These are phyloP conservation scores for Chymomyza amoena DNA, from an alignment of 2,888 invertebrate genomes.

Conservation along the genomic window DNA sequence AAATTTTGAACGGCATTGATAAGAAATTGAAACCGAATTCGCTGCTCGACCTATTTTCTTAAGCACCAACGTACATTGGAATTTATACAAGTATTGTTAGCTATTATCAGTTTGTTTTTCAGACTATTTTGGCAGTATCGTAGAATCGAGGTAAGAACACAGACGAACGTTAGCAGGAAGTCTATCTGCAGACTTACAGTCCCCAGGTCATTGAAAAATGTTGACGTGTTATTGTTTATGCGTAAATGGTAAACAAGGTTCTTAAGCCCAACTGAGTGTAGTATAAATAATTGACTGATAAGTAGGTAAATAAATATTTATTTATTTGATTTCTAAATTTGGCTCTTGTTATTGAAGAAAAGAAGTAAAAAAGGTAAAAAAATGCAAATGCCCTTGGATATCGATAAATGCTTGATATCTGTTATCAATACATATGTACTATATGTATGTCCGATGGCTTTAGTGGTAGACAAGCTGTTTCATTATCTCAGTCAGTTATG, in stretches of 20 bases:
- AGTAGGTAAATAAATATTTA: conserved; percentile 9
- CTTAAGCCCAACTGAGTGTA: conserved; percentile 12
- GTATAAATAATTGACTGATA: neutral
- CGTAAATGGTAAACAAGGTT: conserved; percentile 35
- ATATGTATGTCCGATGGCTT: neutral
- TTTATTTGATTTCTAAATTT: neutral
- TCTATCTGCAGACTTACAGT: neutral
- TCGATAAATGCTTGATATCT: neutral
- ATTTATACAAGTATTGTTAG: neutral
- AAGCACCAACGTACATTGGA: neutral
- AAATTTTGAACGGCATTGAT: conserved; percentile 20
- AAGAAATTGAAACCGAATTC: conserved; percentile 12
- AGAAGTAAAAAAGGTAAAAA: neutral
- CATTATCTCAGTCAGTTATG: too few species aligned
- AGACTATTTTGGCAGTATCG: neutral
- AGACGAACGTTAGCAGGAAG: neutral
- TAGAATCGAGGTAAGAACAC: neutral
- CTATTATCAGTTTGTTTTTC: neutral
- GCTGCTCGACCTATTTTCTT: conserved; percentile 7
- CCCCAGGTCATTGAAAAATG: neutral
- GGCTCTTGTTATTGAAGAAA: neutral
- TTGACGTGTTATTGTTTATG: neutral
- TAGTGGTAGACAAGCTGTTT: neutral
- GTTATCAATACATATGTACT: neutral
- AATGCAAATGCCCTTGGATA: neutral